Evolutionary conservation across 2,113 vertebrate genomes (phyloP).

Genomic region (Ochotona princeps): DNA sequence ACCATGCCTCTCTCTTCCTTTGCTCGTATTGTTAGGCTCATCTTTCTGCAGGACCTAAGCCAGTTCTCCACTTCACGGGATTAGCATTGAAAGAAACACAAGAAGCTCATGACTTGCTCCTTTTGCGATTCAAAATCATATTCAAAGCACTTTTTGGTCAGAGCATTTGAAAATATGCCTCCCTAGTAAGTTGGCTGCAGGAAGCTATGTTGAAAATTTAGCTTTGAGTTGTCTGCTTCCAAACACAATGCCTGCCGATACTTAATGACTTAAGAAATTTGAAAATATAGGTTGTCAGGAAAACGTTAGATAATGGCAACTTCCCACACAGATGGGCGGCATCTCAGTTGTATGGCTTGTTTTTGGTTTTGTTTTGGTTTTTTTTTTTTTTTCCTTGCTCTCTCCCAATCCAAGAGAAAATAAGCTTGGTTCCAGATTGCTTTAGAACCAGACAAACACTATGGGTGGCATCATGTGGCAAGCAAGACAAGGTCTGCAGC

Average conservation of each 20-base stretch:
- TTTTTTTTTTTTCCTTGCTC: background rate
- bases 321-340: background rate
- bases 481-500: background rate
- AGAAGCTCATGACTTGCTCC: background rate
- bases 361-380: background rate
- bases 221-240: background rate
- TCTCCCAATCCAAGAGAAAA: slow-evolving; percentile 24
- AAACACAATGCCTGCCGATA: background rate
- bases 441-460: background rate
- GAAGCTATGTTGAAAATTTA: slow-evolving; percentile 34
- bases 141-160: slow-evolving; percentile 21
- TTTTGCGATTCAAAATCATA: slow-evolving; percentile 63
- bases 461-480: background rate
- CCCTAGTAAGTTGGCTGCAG: background rate
- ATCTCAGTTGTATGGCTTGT: background rate
- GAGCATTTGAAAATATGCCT: background rate
- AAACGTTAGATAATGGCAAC: slow-evolving; percentile 16
- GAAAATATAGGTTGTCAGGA: background rate
- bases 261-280: background rate
- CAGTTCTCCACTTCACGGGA: slow-evolving; percentile 9
- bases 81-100: slow-evolving; percentile 66
- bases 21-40: background rate
- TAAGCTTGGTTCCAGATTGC: background rate
- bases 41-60: background rate
- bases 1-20: background rate